These are phyloP conservation scores for Heliconius hermathena DNA, from an alignment of 1,140 invertebrate species.

Conservation along the genomic window DNA sequence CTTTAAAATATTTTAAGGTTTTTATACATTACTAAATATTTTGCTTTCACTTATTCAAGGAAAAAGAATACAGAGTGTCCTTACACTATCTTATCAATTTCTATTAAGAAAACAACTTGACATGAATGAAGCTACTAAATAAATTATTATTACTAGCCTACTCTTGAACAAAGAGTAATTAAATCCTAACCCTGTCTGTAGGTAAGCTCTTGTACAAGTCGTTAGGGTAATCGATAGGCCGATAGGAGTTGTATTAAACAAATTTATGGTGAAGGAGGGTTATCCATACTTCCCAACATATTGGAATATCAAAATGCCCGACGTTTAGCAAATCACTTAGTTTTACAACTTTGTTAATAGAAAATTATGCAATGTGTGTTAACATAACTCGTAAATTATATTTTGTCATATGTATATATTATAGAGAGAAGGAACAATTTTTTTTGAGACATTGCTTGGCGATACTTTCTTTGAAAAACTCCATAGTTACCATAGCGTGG, in stretches of 20 bases:
- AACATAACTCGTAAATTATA: neutral
- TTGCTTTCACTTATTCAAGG: too few species aligned
- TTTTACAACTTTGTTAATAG: neutral
- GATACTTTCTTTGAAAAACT: neutral
- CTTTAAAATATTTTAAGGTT: too few species aligned
- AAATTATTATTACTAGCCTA: neutral
- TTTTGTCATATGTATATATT: neutral
- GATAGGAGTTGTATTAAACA: neutral
- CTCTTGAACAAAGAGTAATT: neutral
- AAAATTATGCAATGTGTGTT: neutral
- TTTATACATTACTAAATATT: too few species aligned
- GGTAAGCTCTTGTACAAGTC: constrained; percentile 2
- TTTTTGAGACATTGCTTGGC: too few species aligned
- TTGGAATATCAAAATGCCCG: constrained; percentile 3
- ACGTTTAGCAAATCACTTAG: neutral
- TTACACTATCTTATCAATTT: too few species aligned
- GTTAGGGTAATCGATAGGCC: constrained; percentile 1
- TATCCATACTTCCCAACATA: neutral
- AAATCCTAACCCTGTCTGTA: neutral
- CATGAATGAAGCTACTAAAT: neutral
- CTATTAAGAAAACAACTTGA: too few species aligned
- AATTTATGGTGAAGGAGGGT: constrained; percentile 11
- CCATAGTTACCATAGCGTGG: too few species aligned
- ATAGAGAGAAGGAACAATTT: too few species aligned
- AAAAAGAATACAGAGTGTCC: too few species aligned